Evolutionary conservation across 1,140 invertebrate genomes (phyloP), one percentile per base, ranked within the genome.

Genomic region (Drosophila erecta): DNA sequence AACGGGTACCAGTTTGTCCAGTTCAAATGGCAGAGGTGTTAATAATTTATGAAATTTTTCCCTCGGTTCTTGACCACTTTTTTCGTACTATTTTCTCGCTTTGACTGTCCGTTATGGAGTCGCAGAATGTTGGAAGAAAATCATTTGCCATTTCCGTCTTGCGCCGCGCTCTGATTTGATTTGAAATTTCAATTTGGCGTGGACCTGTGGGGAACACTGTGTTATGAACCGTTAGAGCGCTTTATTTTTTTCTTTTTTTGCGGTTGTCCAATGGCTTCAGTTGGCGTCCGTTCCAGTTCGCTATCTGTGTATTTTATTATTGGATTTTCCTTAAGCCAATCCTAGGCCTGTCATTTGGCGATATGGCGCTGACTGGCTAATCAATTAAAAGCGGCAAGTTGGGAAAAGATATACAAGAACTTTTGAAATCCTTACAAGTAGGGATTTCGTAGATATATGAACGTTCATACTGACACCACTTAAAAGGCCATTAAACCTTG

Each of bases 21-120:
- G 85, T 90, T 86, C 86, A 90, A 86, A 90, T 81, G 85, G 78
- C 86, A 90, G 76, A 90, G 87, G 87, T 90, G 87, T 87, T 90
- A 90, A 90, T 90, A 85, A 83, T 90, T 90, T 90, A 77, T 90
- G 72, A 89, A 90, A 70, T 76, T 76, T 76, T 66, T 66, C 43
- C 40, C 51, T 66, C 22, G 38, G 20, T 69, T 41, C 53, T 59
- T 35, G 30, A 43, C 55, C 27, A 40, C 35, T 38, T 62, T 22
- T 38, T 62, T 54, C 33, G 24, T 35, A 53, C 10, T 44, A 24
- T 44, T 35, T 46, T n/a, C 12, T 17, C 17, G n/a, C 22, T 20
- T 30, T 27, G 33, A 12, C 35, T 40, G 54, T 43, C 74, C 50
- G 64, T 76, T 76, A 67, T 70, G 65, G 64, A 44, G 62, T 27